Conservation (phyloP, 2,113 vertebrate genomes). For the Symphodus melops region DNA sequence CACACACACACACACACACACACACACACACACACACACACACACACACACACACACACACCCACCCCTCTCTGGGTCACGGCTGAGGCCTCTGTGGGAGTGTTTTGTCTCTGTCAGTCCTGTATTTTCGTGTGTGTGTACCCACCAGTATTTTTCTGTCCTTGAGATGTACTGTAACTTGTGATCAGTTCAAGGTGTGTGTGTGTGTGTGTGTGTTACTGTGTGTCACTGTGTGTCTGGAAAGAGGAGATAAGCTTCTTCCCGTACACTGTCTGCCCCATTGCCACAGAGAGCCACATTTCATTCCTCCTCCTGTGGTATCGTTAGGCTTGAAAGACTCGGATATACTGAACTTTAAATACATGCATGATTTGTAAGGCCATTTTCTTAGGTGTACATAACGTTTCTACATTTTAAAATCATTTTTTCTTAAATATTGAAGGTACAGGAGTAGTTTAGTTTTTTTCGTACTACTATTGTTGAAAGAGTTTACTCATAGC, state of each 20-base stretch:
- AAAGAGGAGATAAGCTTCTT: neutral
- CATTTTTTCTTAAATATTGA: too few relatives aligned
- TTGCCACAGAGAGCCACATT: neutral
- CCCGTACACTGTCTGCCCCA: neutral
- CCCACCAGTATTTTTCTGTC: slow-evolving; percentile 19
- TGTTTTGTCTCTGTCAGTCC: slow-evolving; percentile 36
- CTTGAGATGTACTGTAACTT: slow-evolving; percentile 29
- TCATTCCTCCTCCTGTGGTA: neutral
- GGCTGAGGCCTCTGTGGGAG: slow-evolving; percentile 5
- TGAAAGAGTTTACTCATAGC: too few relatives aligned
- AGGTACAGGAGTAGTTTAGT: too few relatives aligned
- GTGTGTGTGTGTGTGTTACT: slow-evolving; percentile 6
- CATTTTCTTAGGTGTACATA: too few relatives aligned
- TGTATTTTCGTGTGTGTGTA: slow-evolving; percentile 25
- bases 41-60: slow-evolving; percentile 2
- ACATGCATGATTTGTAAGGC: too few relatives aligned
- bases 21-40: slow-evolving; percentile 2
- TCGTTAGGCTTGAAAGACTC: neutral
- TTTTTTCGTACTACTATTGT: too few relatives aligned
- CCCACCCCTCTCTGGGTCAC: slow-evolving; percentile 40
- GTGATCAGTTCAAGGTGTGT: slow-evolving; percentile 14
- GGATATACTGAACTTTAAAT: too few relatives aligned
- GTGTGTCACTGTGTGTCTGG: slow-evolving; percentile 7
- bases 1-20: slow-evolving; percentile 9
- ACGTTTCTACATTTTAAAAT: too few relatives aligned